Conservation (phyloP, 2,888 invertebrate species). For the Lissonota sp. region DNA sequence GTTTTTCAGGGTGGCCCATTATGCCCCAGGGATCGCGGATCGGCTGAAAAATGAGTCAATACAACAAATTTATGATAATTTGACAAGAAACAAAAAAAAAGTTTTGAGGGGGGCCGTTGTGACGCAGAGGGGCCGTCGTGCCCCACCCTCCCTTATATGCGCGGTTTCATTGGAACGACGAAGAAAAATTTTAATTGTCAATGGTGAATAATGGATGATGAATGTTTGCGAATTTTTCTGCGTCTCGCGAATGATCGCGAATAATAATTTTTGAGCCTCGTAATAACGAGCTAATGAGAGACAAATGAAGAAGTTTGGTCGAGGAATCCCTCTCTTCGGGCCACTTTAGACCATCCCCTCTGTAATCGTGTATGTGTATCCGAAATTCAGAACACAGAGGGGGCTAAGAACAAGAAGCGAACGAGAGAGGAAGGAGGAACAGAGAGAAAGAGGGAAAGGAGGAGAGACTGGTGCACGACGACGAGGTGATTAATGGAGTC, state of each 20-base stretch:
- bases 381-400: slow-evolving; percentile 32
- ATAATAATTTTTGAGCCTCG: slow-evolving; percentile 75
- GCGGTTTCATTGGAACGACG: no score
- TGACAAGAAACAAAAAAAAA: no score
- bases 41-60: no score
- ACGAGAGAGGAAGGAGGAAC: slow-evolving; percentile 29
- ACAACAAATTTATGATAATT: no score
- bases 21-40: no score
- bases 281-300: slow-evolving; percentile 80
- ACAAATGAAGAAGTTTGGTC: slow-evolving; percentile 76
- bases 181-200: no score
- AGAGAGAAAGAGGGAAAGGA: slow-evolving; percentile 44
- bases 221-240: slow-evolving; percentile 46
- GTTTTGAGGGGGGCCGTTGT: no score
- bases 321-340: slow-evolving; percentile 23
- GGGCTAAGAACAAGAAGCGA: slow-evolving; percentile 61
- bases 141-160: no score
- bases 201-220: no score
- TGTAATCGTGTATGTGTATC: slow-evolving; percentile 6
- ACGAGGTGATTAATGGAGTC: slow-evolving; percentile 82
- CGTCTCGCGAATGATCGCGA: no score
- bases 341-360: not conserved
- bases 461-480: slow-evolving; percentile 60
- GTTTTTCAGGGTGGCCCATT: no score
- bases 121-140: no score